A percentile compares a stretch with the other conserved stretches of the same genome.
Conservation (phyloP, 2,113 vertebrate genomes). For the Laticauda colubrina region DNA sequence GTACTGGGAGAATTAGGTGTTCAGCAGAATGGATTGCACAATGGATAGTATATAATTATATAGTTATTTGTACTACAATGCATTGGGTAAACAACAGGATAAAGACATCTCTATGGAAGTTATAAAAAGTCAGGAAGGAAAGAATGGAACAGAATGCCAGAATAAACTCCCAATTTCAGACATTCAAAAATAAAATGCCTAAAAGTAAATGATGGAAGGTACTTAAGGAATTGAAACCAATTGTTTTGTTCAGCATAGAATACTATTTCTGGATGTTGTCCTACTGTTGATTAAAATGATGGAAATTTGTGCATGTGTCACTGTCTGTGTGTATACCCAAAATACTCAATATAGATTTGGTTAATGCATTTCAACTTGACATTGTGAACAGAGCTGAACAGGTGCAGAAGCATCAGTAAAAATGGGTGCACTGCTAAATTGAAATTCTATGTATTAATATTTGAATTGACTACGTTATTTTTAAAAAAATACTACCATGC, state of each 20-base stretch:
- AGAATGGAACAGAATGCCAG: not conserved
- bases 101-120: not conserved
- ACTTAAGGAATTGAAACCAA: not conserved
- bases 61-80: not conserved
- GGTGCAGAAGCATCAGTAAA: not conserved
- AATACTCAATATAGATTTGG: not conserved
- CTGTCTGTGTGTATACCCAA: not conserved
- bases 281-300: not conserved
- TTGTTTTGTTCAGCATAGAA: not conserved
- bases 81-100: not conserved
- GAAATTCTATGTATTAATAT: not conserved
- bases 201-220: not conserved
- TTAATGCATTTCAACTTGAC: not conserved
- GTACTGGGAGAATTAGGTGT: not conserved
- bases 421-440: not conserved
- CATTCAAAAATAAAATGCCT: not conserved
- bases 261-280: not conserved
- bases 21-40: not conserved
- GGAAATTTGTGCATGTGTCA: not conserved
- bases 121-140: not conserved
- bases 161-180: not conserved
- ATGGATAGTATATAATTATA: not conserved
- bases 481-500: not conserved
- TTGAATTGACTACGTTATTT: not conserved
- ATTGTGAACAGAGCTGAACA: not conserved